Evolutionary conservation across 2,888 invertebrate species (phyloP), one percentile per base, ranked within the genome.

Genomic region (Hoplodrina ambigua): DNA sequence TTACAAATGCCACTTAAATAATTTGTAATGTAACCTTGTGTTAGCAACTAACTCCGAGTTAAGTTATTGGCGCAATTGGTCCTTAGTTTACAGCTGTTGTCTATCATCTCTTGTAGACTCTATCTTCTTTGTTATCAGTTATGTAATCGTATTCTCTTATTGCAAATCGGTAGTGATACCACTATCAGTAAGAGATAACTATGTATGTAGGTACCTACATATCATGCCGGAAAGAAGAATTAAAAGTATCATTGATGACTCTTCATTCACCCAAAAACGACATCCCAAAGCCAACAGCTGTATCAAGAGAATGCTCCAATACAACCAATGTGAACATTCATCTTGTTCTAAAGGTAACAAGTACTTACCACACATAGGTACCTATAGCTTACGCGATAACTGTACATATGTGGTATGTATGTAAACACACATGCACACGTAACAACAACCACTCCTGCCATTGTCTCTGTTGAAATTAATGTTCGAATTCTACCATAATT

Each of bases 401-500:
- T 61, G 30, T 46, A 60, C 25, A 11, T 59, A 49, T 20, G 15
- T 46, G 46, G 1, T 53, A 60, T 44, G n/a, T 60, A 63, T 55
- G 52, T 64, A 72, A 49, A 76, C 67, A 71, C 49, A 78, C 41
- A 71, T 70, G 25, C 54, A 46, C 50, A 64, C 62, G 53, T 67
- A 57, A 58, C 57, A 72, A 72, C 63, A 71, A 67, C 61, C 56
- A 54, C 50, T 53, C 53, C 62, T 64, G 13, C 49, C 46, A 46
- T 63, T 72, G 77, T 76, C 54, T 75, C 66, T 64, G 63, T 59
- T 76, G 63, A 66, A 61, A 55, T 76, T 75, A 63, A 60, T 80
- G 58, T 65, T 63, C 70, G 20, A 71, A 52, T 75, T 70, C 55
- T 69, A 64, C 69, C 50, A 64, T 79, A 64, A 69, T 58, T 72